Base-by-base conservation (phyloP, 2,888 invertebrate species). In the Tanypteryx hageni region DNA sequence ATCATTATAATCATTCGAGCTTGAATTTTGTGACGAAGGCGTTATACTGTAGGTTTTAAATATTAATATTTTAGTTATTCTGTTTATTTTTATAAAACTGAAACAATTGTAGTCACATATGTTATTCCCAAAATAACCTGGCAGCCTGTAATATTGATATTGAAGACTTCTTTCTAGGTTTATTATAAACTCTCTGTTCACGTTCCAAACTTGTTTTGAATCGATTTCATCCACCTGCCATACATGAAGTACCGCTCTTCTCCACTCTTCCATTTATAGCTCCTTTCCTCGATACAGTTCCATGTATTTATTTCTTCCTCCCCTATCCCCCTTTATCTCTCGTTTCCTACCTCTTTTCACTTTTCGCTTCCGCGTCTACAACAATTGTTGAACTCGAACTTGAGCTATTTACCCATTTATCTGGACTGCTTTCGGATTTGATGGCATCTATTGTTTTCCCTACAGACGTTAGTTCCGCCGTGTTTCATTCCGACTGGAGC, bases 361-460 rank as follows among this genome's bases (percentile, higher is more conserved):
- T 31, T 61, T 57, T 61, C 61, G 64, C 64, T 61, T 64, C 89
- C 61, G 61, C 61, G 31, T 86, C 61, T 61, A 31, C 86, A 61
- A 61, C 64, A 89, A 64, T 89, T 89, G 31, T 86, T 61, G 86
- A 31, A 31, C 86, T 89, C 89, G 44, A 89, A 89, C 89, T 89
- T 89, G 64, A 44, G 89, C 89, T 89, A 89, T 89, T 89, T 89
- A 89, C 64, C 89, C 89, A 44, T 57, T 68, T 61, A n/a, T 31
- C 61, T n/a, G n/a, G 64, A 64, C 89, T 68, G 44, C 64, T 64
- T 64, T 31, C 22, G 61, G 64, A 89, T 31, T 89, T 89, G 61
- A 89, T 89, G 61, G 89, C 89, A 64, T 89, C 89, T n/a, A 59
- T 89, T 89, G 68, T 64, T 64, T 44, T 89, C 89, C 89, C 44